Evolutionary conservation across 2,113 vertebrate genomes (phyloP), one percentile per base, ranked within the genome.

Genomic region (Talpa occidentalis): DNA sequence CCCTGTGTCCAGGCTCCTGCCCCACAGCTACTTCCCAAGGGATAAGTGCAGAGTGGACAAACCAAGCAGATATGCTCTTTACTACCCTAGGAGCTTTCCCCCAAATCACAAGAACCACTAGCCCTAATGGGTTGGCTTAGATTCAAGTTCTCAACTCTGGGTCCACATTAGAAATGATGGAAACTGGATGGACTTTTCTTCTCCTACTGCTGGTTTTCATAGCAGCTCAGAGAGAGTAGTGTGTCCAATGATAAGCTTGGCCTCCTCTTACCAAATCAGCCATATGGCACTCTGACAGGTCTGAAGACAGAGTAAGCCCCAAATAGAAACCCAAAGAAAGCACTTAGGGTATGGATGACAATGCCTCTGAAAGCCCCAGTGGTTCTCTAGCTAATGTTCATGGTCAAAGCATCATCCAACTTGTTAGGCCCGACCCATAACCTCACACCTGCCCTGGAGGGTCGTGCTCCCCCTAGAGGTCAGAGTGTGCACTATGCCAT

Each of bases 1-100:
- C 10, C 19, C 6, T 19, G 21, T 16, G 2, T 44, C 16, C 26
- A 11, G 42, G 26, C 15, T 35, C 5, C 1, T 1, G 40, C 11
- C 21, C n/a, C 24, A 30, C 8, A 47, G 70, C 47, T 73, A 16
- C 72, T 64, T 40, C 35, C 66, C 30, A 56, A 10, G 73, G 67
- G n/a, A 17, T 30, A 9, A 0, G 0, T 16, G 24, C 66, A 60
- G 40, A 67, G 5, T 3, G 30, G 40, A 54, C 64, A 77, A 32
- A 30, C 30, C 26, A 26, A 52, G 6, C 10, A 79, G 69, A 37
- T 9, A 26, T 56, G 30, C 47, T 74, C 9, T 74, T 67, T 56
- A 16, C 37, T 32, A 42, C 10, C 17, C 21, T 19, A 56, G 5
- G 37, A 66, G 6, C 11, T 69, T 30, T 26, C 24, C 30, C 40